Evolutionary conservation across 92 coral and sea anemone genomes (phyloP).

Genomic region (Palythoa caribaeorum): DNA sequence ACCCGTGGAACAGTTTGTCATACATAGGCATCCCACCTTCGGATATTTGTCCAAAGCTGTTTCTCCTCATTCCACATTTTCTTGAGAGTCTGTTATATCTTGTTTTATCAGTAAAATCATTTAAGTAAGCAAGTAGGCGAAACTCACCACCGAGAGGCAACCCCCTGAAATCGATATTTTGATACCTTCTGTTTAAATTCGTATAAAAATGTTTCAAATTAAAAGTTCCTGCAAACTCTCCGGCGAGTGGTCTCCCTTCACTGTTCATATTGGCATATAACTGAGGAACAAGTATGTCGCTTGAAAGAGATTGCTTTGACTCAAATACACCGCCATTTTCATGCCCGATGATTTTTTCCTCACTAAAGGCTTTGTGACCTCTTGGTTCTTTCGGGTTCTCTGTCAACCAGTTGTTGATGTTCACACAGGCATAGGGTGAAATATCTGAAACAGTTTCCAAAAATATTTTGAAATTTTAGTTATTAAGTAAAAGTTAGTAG

Average conservation of each 20-base stretch:
- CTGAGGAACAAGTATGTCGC: neutral
- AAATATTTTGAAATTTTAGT: neutral
- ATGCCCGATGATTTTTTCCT: neutral
- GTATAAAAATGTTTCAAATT: neutral
- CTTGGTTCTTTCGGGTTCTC: neutral
- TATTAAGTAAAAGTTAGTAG: no score
- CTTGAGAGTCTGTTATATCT: neutral
- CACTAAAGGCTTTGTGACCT: neutral
- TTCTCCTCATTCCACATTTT: neutral
- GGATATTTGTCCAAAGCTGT: slow-evolving; percentile 13
- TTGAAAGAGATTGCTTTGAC: neutral
- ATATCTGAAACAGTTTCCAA: slow-evolving; percentile 3
- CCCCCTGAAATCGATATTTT: slow-evolving; percentile 22
- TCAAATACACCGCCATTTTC: neutral
- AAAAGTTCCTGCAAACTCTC: neutral
- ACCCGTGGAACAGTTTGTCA: neutral
- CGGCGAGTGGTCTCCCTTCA: slow-evolving; percentile 18
- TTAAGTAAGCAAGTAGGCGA: neutral
- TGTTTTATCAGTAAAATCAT: neutral
- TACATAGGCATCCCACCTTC: slow-evolving; percentile 12
- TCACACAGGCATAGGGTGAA: slow-evolving; percentile 4
- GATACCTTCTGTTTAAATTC: slow-evolving; percentile 14
- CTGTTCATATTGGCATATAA: neutral
- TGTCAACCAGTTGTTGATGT: neutral
- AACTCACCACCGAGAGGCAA: slow-evolving; percentile 35